Conservation (phyloP, 2,888 invertebrate species). For the Ochlodes sylvanus region DNA sequence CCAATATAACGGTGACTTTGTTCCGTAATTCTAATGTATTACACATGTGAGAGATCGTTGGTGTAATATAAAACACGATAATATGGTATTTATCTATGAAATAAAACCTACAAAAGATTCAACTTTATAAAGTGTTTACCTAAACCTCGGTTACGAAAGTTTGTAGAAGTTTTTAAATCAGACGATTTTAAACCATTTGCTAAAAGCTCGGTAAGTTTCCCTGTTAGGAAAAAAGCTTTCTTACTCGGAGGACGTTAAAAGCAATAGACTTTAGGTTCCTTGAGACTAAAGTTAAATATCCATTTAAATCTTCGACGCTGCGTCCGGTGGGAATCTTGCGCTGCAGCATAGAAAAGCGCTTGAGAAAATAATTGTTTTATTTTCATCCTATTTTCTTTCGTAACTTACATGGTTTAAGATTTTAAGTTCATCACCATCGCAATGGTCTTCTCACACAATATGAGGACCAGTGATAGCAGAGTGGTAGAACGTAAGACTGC, state of each 20-base stretch:
- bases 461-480: too few species aligned
- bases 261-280: constrained; percentile 80
- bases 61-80: too few species aligned
- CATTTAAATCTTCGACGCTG: constrained; percentile 82
- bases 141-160: constrained; percentile 43
- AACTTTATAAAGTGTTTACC: constrained; percentile 6
- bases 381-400: constrained; percentile 11
- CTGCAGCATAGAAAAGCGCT: constrained; percentile 67
- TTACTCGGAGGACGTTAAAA: constrained; percentile 63
- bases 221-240: constrained; percentile 59
- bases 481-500: too few species aligned
- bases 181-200: constrained; percentile 78
- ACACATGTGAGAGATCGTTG: too few species aligned
- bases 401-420: background rate
- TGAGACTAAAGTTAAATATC: constrained; percentile 84
- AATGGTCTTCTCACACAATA: too few species aligned
- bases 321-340: constrained; percentile 65
- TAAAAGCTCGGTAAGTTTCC: constrained; percentile 74
- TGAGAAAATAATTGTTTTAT: constrained; percentile 44
- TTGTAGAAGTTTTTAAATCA: constrained; percentile 59
- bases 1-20: too few species aligned
- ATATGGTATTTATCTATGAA: too few species aligned
- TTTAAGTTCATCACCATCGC: too few species aligned
- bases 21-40: too few species aligned
- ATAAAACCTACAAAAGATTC: too few species aligned